phyloP scores from a whole-genome alignment of 2,113 vertebrate genomes.

The Hydropotes inermis region DNA sequence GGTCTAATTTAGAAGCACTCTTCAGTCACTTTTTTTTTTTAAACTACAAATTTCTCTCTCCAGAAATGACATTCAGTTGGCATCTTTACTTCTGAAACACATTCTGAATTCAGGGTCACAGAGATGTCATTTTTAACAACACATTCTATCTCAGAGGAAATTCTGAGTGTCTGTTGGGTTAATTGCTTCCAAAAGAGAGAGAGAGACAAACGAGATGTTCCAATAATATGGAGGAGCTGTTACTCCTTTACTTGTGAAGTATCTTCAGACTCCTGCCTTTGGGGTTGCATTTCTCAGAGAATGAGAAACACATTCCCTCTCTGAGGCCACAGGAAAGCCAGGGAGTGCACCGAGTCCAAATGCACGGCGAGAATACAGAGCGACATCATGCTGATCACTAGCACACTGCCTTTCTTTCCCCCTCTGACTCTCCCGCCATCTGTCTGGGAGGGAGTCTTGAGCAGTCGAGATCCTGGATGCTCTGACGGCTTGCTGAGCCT shows the following conservation, averaged over 20 bases:
- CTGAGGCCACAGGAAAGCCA: not conserved
- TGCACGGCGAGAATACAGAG: fast-evolving
- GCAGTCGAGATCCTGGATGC: fast-evolving
- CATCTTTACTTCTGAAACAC: constrained; percentile 41
- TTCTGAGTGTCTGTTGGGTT: not conserved
- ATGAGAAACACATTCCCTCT: too few relatives aligned
- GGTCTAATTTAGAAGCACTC: too few relatives aligned
- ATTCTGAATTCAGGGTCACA: not conserved
- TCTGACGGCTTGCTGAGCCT: not conserved
- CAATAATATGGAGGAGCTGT: too few relatives aligned
- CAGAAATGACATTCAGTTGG: not conserved
- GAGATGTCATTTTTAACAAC: constrained; percentile 46
- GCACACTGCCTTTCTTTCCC: not conserved
- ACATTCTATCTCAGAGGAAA: not conserved
- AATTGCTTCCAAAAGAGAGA: constrained; percentile 51
- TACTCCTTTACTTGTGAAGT: too few relatives aligned
- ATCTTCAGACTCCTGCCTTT: too few relatives aligned
- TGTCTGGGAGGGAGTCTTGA: not conserved
- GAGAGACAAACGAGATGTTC: too few relatives aligned
- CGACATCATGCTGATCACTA: not conserved
- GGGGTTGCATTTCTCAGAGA: too few relatives aligned
- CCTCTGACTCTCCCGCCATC: not conserved
- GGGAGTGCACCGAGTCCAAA: not conserved
- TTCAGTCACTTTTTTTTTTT: too few relatives aligned
- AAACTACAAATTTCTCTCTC: constrained; percentile 39